These are phyloP conservation scores for Spinibarbus caldwelli DNA, from an alignment of 2,797 vertebrate species.

Conservation along the genomic window DNA sequence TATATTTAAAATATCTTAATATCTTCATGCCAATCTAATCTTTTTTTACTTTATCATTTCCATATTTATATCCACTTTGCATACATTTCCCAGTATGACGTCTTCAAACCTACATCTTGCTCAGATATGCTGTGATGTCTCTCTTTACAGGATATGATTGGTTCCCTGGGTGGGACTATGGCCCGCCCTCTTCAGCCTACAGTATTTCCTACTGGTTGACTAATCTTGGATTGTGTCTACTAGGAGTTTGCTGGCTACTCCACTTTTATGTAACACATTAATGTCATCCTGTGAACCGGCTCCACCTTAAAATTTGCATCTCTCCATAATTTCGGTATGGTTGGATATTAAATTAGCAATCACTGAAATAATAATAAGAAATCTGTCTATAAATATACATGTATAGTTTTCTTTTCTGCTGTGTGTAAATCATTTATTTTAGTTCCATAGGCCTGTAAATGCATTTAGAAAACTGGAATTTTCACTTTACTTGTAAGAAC, in stretches of 20 bases:
- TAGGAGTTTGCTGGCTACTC: conserved; percentile 47
- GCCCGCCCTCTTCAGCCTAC: conserved; percentile 52
- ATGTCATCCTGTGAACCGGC: conserved; percentile 28
- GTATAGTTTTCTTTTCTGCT: conserved; percentile 7
- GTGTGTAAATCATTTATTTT: conserved; percentile 25
- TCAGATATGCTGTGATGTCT: not conserved
- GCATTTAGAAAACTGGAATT: not conserved
- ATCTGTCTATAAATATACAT: not conserved
- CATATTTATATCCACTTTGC: not conserved
- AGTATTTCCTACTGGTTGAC: conserved; percentile 29
- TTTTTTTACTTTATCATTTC: not conserved
- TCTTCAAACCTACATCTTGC: not conserved
- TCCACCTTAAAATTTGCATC: conserved; percentile 19
- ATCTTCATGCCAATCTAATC: not conserved
- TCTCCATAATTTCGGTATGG: not conserved
- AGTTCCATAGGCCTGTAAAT: conserved; percentile 9
- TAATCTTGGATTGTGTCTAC: conserved; percentile 33
- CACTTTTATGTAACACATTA: conserved; percentile 52
- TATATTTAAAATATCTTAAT: not conserved
- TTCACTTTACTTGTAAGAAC: not conserved
- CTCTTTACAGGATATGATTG: conserved; percentile 55
- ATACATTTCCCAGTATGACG: not conserved
- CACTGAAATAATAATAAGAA: conserved; percentile 12
- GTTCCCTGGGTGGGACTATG: conserved; percentile 57
- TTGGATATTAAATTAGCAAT: not conserved